phyloP scores from a whole-genome alignment of 2,888 invertebrate genomes.

The Pachliopta kotzebuea region DNA sequence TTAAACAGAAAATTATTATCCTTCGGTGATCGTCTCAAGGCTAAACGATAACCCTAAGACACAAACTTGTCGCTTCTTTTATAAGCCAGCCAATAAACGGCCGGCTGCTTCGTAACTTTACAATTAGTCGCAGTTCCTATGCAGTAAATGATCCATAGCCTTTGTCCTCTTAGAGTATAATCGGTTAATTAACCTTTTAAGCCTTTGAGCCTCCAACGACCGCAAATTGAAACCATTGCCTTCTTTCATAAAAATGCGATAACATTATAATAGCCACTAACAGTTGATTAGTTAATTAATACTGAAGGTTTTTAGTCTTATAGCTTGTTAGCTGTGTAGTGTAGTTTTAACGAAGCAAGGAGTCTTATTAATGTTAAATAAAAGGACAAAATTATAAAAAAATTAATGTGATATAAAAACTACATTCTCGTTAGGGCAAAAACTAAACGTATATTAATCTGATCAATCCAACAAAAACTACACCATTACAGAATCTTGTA shows the following conservation, averaged over 20 bases:
- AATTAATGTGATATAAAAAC: too few species aligned
- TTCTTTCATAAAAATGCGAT: not conserved
- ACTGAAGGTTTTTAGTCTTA: not conserved
- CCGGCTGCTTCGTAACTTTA: conserved; percentile 36
- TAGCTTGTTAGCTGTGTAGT: not conserved
- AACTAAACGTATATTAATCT: too few species aligned
- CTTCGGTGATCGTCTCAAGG: not conserved
- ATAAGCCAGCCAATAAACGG: conserved; percentile 30
- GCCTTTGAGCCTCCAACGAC: not conserved
- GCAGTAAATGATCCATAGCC: conserved; percentile 35
- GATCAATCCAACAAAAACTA: too few species aligned
- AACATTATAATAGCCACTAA: conserved; percentile 1
- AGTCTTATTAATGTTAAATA: not conserved
- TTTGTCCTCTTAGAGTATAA: conserved; percentile 17
- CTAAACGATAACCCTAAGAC: conserved; percentile 25
- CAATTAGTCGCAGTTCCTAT: conserved; percentile 47
- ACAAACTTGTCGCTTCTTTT: conserved; percentile 29
- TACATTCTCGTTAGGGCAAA: too few species aligned
- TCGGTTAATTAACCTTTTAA: conserved; percentile 21
- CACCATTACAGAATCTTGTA: too few species aligned
- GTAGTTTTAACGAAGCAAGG: not conserved
- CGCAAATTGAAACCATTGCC: conserved; percentile 1
- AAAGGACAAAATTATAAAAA: too few species aligned
- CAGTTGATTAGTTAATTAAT: not conserved
- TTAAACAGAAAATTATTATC: not conserved